Evolutionary conservation across 2,888 invertebrate species (phyloP).

Genomic region (Microplitis deprimator): DNA sequence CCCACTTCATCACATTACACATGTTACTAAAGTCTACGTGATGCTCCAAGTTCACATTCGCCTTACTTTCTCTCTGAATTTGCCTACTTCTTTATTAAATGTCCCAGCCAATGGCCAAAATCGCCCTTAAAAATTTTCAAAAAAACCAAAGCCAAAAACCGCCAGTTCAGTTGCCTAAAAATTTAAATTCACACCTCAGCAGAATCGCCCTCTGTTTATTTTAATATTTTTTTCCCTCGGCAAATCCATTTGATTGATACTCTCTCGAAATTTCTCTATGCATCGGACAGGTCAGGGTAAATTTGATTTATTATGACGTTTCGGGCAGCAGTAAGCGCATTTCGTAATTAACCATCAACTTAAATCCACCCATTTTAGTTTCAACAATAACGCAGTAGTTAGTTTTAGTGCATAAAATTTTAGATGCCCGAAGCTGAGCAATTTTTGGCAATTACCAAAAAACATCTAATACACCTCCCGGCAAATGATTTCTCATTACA

Average conservation of each 20-base stretch:
- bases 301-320: constrained; percentile 12
- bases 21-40: constrained; percentile 53
- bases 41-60: constrained; percentile 49
- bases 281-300: neutral
- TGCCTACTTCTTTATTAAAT: constrained; percentile 28
- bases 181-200: neutral
- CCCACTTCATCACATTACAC: constrained; percentile 55
- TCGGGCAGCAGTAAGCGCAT: neutral
- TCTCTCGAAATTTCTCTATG: constrained; percentile 7
- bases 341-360: too few relatives aligned
- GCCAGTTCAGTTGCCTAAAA: too few relatives aligned
- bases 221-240: constrained; percentile 4
- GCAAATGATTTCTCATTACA: constrained; percentile 71
- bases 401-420: neutral
- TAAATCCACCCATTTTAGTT: too few relatives aligned
- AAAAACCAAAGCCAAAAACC: too few relatives aligned
- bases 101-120: constrained; percentile 16
- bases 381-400: too few relatives aligned
- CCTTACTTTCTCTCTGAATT: constrained; percentile 44
- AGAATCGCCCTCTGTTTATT: neutral
- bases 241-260: constrained; percentile 21
- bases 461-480: constrained; percentile 69
- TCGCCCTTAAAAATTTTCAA: too few relatives aligned
- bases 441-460: constrained; percentile 69
- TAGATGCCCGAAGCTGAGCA: constrained; percentile 48